Evolutionary conservation across 2,797 vertebrate species (phyloP).

Genomic region (Gambelia wislizenii): DNA sequence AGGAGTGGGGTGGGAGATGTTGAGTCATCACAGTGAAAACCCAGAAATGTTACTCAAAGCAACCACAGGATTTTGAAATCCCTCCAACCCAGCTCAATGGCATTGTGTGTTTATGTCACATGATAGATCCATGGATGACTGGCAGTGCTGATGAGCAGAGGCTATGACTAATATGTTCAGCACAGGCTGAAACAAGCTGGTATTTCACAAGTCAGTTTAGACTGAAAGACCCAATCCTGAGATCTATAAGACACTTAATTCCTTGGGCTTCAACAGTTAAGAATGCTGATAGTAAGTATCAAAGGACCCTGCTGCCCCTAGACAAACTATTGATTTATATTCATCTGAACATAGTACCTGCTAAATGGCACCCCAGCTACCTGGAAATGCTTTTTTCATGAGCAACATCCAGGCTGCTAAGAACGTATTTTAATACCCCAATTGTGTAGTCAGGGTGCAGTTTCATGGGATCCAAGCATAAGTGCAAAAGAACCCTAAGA

Average conservation of each 20-base stretch:
- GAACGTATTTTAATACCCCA: background rate
- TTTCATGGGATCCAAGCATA: background rate
- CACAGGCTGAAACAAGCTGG: background rate
- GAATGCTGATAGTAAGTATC: background rate
- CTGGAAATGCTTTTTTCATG: background rate
- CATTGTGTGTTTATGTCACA: background rate
- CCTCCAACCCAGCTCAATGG: background rate
- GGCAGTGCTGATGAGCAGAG: background rate
- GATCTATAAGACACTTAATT: background rate
- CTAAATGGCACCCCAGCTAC: background rate
- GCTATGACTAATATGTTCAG: background rate
- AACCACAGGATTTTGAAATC: conserved; percentile 3
- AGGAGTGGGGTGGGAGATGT: background rate
- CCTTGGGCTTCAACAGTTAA: background rate
- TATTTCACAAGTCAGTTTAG: background rate
- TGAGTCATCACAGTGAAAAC: background rate
- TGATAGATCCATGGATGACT: background rate
- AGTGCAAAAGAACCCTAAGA: background rate
- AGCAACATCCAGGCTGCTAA: background rate
- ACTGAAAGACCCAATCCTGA: background rate
- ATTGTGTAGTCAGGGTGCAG: no score
- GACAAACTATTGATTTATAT: background rate
- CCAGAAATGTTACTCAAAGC: background rate
- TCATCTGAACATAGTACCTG: background rate
- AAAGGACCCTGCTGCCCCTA: background rate